A percentile compares a stretch with the other conserved stretches of the same genome.
These are phyloP conservation scores for Pseudomyrmex flavicornis DNA, from an alignment of 1,140 invertebrate genomes.

Conservation along the genomic window DNA sequence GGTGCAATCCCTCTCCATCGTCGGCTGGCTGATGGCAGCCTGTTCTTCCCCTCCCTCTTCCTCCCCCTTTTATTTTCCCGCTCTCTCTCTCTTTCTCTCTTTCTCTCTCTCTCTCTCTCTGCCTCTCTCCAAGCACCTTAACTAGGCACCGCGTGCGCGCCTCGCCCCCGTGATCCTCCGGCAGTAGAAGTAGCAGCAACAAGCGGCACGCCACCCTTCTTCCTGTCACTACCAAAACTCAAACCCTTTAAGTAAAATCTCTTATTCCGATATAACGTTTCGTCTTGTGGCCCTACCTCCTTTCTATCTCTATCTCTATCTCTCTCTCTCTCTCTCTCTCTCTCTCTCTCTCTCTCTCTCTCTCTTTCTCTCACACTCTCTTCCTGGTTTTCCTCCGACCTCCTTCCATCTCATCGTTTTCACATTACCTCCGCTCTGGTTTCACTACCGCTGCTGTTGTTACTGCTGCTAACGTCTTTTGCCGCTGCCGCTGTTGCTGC, in stretches of 20 bases:
- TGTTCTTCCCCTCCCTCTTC: slow-evolving; percentile 77
- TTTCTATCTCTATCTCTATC: too few relatives aligned
- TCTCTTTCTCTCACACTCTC: too few relatives aligned
- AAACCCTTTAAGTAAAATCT: slow-evolving; percentile 86
- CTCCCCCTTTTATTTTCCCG: slow-evolving; percentile 72
- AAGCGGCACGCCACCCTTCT: slow-evolving; percentile 66
- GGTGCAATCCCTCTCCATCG: slow-evolving; percentile 56
- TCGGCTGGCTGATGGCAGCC: slow-evolving; percentile 71
- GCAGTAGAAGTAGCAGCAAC: slow-evolving; percentile 44
- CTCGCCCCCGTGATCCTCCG: slow-evolving; percentile 45
- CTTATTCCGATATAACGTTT: slow-evolving; percentile 85
- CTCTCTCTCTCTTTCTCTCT: slow-evolving; percentile 59
- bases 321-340: too few relatives aligned
- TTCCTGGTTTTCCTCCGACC: not conserved
- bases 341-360: too few relatives aligned
- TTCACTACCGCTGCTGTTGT: slow-evolving; percentile 21
- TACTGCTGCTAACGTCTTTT: not conserved
- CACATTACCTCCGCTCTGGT: slow-evolving; percentile 27
- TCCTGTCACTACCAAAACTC: slow-evolving; percentile 86
- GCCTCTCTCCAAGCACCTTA: slow-evolving; percentile 24
- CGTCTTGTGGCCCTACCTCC: slow-evolving; percentile 52
- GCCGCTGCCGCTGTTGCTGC: not conserved
- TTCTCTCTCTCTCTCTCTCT: slow-evolving; percentile 43
- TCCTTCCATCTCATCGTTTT: slow-evolving; percentile 35
- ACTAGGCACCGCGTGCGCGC: slow-evolving; percentile 45